These are phyloP conservation scores for Trypoxylon attenuatum DNA, from an alignment of 2,888 invertebrate species.

Conservation along the genomic window DNA sequence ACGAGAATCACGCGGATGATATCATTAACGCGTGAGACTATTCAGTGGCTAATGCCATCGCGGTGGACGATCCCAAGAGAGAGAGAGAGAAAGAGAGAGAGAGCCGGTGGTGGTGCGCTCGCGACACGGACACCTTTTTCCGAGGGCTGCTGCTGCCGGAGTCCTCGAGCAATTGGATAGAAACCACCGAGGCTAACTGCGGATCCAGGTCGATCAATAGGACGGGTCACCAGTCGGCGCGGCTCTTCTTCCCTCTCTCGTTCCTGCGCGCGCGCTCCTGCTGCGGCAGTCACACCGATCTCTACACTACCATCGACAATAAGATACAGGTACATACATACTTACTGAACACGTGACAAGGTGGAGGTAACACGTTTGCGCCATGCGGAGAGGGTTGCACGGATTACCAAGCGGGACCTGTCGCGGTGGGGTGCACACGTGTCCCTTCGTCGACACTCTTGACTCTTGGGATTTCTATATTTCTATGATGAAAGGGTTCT, in stretches of 20 bases:
- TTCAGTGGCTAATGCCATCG: too few species aligned
- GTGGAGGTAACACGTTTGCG: too few species aligned
- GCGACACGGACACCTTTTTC: slow-evolving; percentile 39
- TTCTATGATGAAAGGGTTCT: too few species aligned
- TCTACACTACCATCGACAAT: background rate
- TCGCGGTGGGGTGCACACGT: background rate
- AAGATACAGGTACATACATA: too few species aligned
- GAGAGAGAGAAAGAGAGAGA: slow-evolving; percentile 19
- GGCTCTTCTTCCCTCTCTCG: too few species aligned
- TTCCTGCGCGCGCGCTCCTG: slow-evolving; percentile 39
- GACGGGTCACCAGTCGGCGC: slow-evolving; percentile 40
- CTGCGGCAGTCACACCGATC: slow-evolving; percentile 39
- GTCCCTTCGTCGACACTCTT: background rate
- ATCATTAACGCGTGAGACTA: too few species aligned
- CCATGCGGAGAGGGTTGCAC: too few species aligned
- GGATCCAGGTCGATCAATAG: slow-evolving; percentile 59
- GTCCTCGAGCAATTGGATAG: slow-evolving; percentile 45
- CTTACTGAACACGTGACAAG: too few species aligned
- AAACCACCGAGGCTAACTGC: slow-evolving; percentile 20
- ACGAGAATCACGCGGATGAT: too few species aligned
- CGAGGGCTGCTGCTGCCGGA: slow-evolving; percentile 8
- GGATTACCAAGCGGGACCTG: too few species aligned
- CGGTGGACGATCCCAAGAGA: slow-evolving; percentile 21
- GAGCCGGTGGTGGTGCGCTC: slow-evolving; percentile 19
- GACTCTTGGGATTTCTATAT: background rate